A percentile compares a stretch with the other conserved stretches of the same genome.
Evolutionary conservation across 92 coral and sea anemone genomes (phyloP).

Genomic region (Virgularia gustaviana): DNA sequence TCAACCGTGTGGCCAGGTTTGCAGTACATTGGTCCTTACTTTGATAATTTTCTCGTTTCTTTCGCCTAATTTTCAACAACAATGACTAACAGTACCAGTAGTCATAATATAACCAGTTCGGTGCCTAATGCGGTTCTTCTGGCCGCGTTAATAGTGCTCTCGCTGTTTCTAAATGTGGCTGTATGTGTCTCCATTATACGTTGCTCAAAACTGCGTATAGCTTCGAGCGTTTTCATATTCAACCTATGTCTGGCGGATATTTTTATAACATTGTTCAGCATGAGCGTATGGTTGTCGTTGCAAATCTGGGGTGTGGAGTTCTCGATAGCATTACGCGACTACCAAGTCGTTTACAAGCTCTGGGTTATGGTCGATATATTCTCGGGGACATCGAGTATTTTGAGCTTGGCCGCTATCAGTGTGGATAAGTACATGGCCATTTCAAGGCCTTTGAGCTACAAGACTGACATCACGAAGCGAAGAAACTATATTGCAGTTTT

Average conservation of each 20-base stretch:
- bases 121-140: constrained; percentile 59
- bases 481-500: constrained; percentile 50
- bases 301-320: constrained; percentile 52
- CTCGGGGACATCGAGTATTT: constrained; percentile 80
- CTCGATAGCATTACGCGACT: constrained; percentile 40
- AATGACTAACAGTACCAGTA: not conserved
- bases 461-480: constrained; percentile 54
- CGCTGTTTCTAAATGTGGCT: constrained; percentile 60
- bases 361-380: constrained; percentile 74
- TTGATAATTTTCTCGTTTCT: no score
- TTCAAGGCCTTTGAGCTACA: constrained; percentile 64
- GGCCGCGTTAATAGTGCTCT: constrained; percentile 57
- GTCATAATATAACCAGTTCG: constrained; percentile 1
- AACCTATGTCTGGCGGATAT: constrained; percentile 83
- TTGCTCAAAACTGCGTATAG: constrained; percentile 40
- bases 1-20: no score
- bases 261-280: constrained; percentile 69
- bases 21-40: no score
- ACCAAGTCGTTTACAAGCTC: not conserved
- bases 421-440: constrained; percentile 74
- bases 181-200: constrained; percentile 74
- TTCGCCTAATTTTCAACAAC: no score
- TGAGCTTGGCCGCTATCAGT: constrained; percentile 77
- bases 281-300: constrained; percentile 76
- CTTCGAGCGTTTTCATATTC: constrained; percentile 72